Evolutionary conservation across 2,888 invertebrate species (phyloP).

Genomic region (Linnaemya vulpina): DNA sequence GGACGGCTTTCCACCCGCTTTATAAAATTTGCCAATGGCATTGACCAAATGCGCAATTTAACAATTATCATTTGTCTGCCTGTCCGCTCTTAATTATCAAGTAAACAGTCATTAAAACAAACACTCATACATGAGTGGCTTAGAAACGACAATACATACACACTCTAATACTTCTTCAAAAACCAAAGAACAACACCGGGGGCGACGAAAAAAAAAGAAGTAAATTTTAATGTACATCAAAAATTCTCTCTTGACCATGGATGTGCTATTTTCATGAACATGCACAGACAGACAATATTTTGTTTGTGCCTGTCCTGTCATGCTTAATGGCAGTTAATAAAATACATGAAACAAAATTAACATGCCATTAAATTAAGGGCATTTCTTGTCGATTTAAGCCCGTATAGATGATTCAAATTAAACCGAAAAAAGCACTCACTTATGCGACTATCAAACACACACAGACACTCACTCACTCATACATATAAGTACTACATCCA

Average conservation of each 20-base stretch:
- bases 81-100: slow-evolving; percentile 14
- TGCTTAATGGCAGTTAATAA: slow-evolving; percentile 58
- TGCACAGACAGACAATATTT: slow-evolving; percentile 40
- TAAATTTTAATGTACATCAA: slow-evolving; percentile 47
- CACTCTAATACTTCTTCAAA: slow-evolving; percentile 5
- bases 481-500: neutral
- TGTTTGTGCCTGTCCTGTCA: slow-evolving; percentile 49
- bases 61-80: slow-evolving; percentile 9
- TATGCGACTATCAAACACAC: slow-evolving; percentile 9
- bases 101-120: slow-evolving; percentile 20
- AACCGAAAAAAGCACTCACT: slow-evolving; percentile 29
- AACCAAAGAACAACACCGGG: neutral
- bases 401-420: slow-evolving; percentile 65
- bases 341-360: slow-evolving; percentile 1
- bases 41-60: slow-evolving; percentile 8
- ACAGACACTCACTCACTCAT: neutral
- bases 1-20: neutral
- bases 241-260: slow-evolving; percentile 33
- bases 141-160: slow-evolving; percentile 5
- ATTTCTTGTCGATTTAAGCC: slow-evolving; percentile 39
- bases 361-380: slow-evolving; percentile 1
- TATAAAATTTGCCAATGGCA: neutral
- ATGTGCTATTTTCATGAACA: slow-evolving; percentile 46
- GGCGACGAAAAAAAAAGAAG: neutral
- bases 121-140: neutral